Evolutionary conservation across 1,140 invertebrate genomes (phyloP).

Genomic region (Mercenaria mercenaria): DNA sequence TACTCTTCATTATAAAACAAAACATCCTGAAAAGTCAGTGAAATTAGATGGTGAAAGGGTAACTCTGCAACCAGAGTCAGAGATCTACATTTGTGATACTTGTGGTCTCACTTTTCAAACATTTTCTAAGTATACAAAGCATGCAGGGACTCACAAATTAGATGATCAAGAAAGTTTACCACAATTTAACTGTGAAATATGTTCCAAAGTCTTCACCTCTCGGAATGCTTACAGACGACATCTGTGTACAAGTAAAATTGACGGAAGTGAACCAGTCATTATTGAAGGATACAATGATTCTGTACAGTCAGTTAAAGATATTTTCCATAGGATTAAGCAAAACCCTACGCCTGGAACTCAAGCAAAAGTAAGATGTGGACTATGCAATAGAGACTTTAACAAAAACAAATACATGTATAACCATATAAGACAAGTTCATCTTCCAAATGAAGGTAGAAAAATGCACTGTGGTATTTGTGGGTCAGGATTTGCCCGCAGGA

Average conservation of each 20-base stretch:
- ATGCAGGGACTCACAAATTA: not conserved
- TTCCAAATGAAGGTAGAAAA: slow-evolving; percentile 10
- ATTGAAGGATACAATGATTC: not conserved
- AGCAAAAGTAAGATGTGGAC: not conserved
- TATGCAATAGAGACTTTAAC: not conserved
- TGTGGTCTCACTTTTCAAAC: not conserved
- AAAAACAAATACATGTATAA: not conserved
- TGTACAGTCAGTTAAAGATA: not conserved
- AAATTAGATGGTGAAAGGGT: not conserved
- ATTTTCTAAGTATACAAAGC: not conserved
- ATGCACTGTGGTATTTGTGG: not conserved
- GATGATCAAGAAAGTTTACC: not conserved
- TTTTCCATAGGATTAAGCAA: not conserved
- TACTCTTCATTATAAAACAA: not conserved
- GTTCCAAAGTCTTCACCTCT: not conserved
- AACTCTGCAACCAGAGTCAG: not conserved
- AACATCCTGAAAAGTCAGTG: not conserved
- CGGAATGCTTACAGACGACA: not conserved
- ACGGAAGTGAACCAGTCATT: not conserved
- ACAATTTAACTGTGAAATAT: not conserved
- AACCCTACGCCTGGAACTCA: not conserved
- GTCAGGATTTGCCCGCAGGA: not conserved
- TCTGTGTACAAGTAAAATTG: not conserved
- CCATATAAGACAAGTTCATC: not conserved
- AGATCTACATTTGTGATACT: not conserved